Conservation (phyloP, 2,113 vertebrate species). For the Otolemur garnettii region DNA sequence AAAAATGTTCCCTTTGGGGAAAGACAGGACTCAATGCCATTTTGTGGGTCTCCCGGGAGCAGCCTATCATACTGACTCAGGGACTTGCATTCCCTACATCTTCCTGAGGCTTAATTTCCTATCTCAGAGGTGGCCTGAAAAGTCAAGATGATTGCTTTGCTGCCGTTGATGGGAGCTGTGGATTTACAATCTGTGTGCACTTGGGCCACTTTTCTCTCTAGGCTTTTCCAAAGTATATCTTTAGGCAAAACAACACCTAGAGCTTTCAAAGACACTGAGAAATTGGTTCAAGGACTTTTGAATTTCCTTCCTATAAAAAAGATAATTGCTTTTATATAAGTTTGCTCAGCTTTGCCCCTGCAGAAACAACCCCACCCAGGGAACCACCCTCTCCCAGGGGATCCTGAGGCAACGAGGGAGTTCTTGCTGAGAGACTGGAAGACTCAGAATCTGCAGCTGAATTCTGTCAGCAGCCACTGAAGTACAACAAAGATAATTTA, state of each 20-base stretch:
- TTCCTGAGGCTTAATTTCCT: neutral
- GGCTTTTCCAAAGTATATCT: neutral
- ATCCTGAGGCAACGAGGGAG: neutral
- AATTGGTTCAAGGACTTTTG: neutral
- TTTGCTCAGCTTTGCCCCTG: neutral
- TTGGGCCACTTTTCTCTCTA: neutral
- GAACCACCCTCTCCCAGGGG: neutral
- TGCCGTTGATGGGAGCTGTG: neutral
- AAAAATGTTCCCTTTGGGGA: neutral
- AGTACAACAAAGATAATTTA: neutral
- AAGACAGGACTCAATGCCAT: neutral
- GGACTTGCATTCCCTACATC: neutral
- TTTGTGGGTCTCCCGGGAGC: neutral
- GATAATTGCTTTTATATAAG: neutral
- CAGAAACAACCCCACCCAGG: neutral
- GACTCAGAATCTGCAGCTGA: neutral
- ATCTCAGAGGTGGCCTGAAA: neutral
- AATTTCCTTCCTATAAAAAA: neutral
- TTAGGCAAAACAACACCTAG: neutral
- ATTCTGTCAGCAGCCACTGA: neutral
- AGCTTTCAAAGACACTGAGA: conserved; percentile 30
- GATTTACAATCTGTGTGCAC: neutral
- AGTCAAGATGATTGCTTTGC: neutral
- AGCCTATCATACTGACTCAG: neutral
- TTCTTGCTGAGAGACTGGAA: neutral